Base-by-base conservation (phyloP, 2,888 invertebrate genomes). In the Himalopsyche tibetana region DNA sequence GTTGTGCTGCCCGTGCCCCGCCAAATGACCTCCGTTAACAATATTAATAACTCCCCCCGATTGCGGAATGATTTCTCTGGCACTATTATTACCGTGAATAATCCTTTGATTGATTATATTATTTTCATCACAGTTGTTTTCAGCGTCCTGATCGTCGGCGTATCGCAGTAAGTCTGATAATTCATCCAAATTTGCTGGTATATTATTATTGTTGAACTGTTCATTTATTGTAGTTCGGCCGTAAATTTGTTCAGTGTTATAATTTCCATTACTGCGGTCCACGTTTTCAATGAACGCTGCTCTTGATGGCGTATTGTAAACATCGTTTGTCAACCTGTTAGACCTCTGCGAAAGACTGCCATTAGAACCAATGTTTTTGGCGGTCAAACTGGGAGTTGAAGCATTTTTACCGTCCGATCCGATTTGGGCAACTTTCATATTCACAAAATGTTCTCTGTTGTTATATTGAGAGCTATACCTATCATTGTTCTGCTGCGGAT, bases 151-250 rank as follows among this genome's bases (percentile, higher is more conserved):
- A 90, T 96, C 96, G 89, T 97, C 97, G 56, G 96, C 96, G 89
- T 96, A 96, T 89, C 95, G 95, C 85, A 96, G 91, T 3, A 96
- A 91, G 91, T 96, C 96, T 4, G 96, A 96, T 1, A 96, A 91
- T 90, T 96, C 96, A 89, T 96, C 96, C 63, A 96, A 91, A 84
- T 95, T 96, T 56, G 94, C 94, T 83, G 94, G 94, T 90, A 92
- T 92, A 89, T 92, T 92, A 88, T 91, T 90, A 92, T 92, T 38
- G 92, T 91, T 87, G 91, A 93, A 88, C 85, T 85, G 85, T 9
- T 45, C 40, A 42, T 79, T 87, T 17, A 82, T 45, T 6, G 80
- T 80, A 28, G 80, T 85, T 42, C 84, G 87, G 92, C 93, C 92
- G 92, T 92, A 84, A 12, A 84, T 80, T 69, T 85, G 51, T 17